Evolutionary conservation across 2,113 vertebrate species (phyloP), one percentile per base, ranked within the genome.

Genomic region (Microtus oregoni): DNA sequence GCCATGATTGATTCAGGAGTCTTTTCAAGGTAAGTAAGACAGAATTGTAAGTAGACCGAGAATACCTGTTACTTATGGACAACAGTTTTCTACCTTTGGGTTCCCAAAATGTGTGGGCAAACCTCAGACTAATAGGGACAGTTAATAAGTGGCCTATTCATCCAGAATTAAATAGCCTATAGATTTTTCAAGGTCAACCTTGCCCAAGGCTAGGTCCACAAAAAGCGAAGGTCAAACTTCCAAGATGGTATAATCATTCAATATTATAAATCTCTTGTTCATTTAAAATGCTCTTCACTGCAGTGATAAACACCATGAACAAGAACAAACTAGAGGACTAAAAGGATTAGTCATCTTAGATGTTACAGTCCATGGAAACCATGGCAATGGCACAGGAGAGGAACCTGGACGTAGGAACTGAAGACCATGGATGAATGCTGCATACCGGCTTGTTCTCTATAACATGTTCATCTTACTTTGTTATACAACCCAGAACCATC

Each of bases 1-100:
- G 24, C 11, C 28, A 90, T 70, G 47, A 86, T 79, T 35, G 82
- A 96, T 92, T 88, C 47, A 75, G 2, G 58, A 86, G 17, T 4
- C 32, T 88, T 79, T 67, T 88, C 50, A 81, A 68, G 11, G 75
- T 73, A 47, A 72, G n/a, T 95, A 86, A 89, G 88, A 94, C 30
- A 20, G 22, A 65, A 90, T 19, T 87, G 65, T 50, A 67, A 92
- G 50, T 92, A 75, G 24, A 96, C 28, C 3, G 12, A 90, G 41
- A 47, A 52, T 12, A 86, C 24, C 10, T 83, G 79, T 2, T 90
- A 47, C 47, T 83, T 32, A 70, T 12, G 11, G 13, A 73, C 30
- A 85, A 86, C 3, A 81, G 17, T 88, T 90, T 88, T 87, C 50
- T 30, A 90, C 22, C 87, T 90, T 47, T n/a, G 0, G 67, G 4